Conservation (phyloP, 2,113 vertebrate genomes). For the Otus sunia region DNA sequence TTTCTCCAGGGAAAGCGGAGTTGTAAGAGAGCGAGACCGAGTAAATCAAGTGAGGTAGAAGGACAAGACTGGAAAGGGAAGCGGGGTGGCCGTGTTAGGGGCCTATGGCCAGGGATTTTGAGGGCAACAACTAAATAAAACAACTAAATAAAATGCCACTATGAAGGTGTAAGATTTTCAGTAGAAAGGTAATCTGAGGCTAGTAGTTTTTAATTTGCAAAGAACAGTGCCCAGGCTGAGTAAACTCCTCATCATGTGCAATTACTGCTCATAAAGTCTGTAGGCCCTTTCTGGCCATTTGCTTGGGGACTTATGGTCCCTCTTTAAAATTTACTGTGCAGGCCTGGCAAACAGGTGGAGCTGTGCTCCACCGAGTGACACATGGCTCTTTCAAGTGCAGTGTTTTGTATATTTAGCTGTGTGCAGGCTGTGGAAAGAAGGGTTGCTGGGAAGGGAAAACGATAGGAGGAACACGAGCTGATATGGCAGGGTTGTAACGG, state of each 20-base stretch:
- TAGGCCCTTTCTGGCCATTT: not conserved
- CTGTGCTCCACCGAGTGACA: not conserved
- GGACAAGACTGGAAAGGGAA: not conserved
- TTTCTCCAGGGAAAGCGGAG: not conserved
- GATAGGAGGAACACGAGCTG: conserved; percentile 20
- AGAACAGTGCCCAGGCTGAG: rapidly evolving
- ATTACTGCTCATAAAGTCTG: not conserved
- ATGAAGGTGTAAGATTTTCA: not conserved
- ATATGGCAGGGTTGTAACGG: not conserved
- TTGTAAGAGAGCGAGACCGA: not conserved
- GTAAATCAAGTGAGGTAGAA: not conserved
- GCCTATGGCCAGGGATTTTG: not conserved
- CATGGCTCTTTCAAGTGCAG: not conserved
- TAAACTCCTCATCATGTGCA: rapidly evolving
- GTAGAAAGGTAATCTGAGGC: not conserved
- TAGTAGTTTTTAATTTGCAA: not conserved
- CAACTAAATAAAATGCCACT: too few relatives aligned
- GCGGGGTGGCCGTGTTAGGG: rapidly evolving
- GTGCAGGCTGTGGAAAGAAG: not conserved
- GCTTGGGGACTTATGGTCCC: not conserved
- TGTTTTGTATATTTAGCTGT: not conserved
- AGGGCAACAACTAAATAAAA: not conserved
- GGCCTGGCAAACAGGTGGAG: conserved; percentile 46
- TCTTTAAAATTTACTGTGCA: not conserved
- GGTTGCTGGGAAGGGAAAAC: not conserved